phyloP scores from a whole-genome alignment of 2,797 vertebrate species.

The Neopelma chrysocephalum region DNA sequence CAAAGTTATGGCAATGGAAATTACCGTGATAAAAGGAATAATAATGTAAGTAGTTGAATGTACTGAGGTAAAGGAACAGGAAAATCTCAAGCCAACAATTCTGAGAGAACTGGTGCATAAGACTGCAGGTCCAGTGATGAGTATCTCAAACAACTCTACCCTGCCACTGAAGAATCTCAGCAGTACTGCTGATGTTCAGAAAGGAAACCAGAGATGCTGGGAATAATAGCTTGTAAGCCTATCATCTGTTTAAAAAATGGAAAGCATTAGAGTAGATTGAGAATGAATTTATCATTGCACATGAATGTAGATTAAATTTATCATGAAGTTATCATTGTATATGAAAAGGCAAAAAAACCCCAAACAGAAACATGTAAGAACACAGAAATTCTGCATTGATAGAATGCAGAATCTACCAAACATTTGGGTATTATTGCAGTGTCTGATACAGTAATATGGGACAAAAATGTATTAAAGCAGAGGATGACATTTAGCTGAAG shows the following conservation, averaged over 20 bases:
- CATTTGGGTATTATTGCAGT: not conserved
- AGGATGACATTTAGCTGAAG: not conserved
- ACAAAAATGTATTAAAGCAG: not conserved
- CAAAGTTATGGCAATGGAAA: not conserved
- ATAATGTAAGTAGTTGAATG: not conserved
- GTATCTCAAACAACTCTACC: not conserved
- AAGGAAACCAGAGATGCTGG: not conserved
- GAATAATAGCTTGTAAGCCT: not conserved
- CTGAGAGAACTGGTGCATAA: not conserved
- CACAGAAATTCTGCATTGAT: not conserved
- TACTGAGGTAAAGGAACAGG: not conserved
- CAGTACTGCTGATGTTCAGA: not conserved
- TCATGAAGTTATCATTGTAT: too few relatives aligned
- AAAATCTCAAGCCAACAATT: not conserved
- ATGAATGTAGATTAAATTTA: not conserved
- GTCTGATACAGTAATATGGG: not conserved
- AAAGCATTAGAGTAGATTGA: not conserved
- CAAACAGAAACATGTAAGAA: not conserved
- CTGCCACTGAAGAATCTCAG: not conserved
- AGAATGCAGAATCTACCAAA: not conserved
- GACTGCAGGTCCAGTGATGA: not conserved
- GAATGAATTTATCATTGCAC: not conserved
- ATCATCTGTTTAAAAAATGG: rapidly evolving
- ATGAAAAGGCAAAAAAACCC: not conserved
- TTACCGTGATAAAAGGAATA: not conserved